Conservation (phyloP, 1,140 invertebrate genomes). For the Drosophila micromelanica region DNA sequence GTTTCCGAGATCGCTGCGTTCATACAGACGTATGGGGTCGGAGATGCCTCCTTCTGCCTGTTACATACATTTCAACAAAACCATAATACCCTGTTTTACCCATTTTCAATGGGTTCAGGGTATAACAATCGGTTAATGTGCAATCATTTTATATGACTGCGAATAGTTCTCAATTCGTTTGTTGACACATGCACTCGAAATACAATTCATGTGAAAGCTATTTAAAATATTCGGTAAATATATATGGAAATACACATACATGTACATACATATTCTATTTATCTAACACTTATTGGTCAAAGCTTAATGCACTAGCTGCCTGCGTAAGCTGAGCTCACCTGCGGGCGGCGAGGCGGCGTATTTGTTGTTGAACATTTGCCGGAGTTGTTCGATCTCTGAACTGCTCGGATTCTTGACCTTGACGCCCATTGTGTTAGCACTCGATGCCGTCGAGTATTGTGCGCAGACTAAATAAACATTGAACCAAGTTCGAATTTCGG, state of each 20-base stretch:
- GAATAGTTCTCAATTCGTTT: not conserved
- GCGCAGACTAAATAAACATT: slow-evolving; percentile 50
- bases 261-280: too few relatives aligned
- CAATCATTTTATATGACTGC: slow-evolving; percentile 5
- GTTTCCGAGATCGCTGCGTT: too few relatives aligned
- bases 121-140: not conserved
- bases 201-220: not conserved
- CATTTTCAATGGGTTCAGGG: too few relatives aligned
- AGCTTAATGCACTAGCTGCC: slow-evolving; percentile 4
- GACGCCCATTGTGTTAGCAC: slow-evolving; percentile 55
- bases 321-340: slow-evolving; percentile 54
- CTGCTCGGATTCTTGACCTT: slow-evolving; percentile 74
- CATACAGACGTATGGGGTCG: too few relatives aligned
- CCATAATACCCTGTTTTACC: too few relatives aligned
- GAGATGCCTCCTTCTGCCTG: too few relatives aligned
- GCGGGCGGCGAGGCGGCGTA: slow-evolving; percentile 84
- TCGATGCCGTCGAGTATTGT: slow-evolving; percentile 15
- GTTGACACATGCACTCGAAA: too few relatives aligned
- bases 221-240: slow-evolving; percentile 5
- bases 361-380: slow-evolving; percentile 86
- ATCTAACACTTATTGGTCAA: slow-evolving; percentile 1
- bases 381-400: slow-evolving; percentile 85
- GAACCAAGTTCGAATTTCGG: slow-evolving; percentile 4
- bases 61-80: too few relatives aligned
- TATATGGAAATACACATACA: not conserved